Conservation (phyloP, 2,888 invertebrate species). For the Chorisops tibialis region DNA sequence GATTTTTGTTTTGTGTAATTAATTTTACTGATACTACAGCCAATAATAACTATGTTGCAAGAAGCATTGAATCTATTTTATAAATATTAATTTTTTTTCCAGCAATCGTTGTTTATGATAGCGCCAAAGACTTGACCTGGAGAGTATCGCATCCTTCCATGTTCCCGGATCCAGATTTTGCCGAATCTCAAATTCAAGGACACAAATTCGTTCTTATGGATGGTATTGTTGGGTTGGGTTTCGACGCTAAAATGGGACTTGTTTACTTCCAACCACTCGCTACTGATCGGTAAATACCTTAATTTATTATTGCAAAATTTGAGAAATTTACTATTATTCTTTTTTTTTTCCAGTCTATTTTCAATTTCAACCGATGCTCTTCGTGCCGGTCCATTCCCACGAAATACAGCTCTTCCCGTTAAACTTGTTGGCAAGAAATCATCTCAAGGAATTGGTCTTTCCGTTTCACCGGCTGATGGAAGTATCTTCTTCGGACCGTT, state of each 20-base stretch:
- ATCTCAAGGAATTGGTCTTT: conserved; percentile 74
- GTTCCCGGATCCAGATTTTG: conserved; percentile 80
- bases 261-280: conserved; percentile 68
- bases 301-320: no score
- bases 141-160: conserved; percentile 75
- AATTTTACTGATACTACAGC: no score
- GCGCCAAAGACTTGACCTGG: conserved; percentile 73
- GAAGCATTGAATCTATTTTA: no score
- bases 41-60: no score
- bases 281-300: conserved; percentile 56
- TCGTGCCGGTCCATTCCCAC: conserved; percentile 68
- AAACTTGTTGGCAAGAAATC: conserved; percentile 78
- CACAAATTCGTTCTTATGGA: conserved; percentile 65
- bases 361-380: conserved; percentile 72
- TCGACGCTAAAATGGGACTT: conserved; percentile 57
- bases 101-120: conserved; percentile 57
- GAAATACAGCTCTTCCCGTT: conserved; percentile 69
- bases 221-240: conserved; percentile 64
- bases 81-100: no score
- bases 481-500: conserved; percentile 75
- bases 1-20: no score
- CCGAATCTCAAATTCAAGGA: conserved; percentile 68
- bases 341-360: conserved; percentile 61
- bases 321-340: conserved; percentile 6
- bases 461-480: conserved; percentile 69